Base-by-base conservation (phyloP, 1,140 invertebrate genomes). In the Caenorhabditis latens region DNA sequence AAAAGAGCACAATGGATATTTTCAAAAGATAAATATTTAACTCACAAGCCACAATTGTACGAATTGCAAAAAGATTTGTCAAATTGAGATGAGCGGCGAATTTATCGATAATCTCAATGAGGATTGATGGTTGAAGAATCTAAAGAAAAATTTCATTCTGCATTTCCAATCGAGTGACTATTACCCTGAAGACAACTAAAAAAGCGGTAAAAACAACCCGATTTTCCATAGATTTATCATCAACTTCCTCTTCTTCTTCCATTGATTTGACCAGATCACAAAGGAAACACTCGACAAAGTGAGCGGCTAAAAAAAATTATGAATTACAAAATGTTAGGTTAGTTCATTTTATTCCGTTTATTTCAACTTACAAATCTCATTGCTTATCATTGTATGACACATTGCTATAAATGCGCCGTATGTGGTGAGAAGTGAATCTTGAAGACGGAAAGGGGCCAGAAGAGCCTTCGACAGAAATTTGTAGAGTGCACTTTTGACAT, bases 141-240 rank as follows among this genome's bases (percentile, higher is more conserved):
- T 95, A 93, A 96, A 95, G 89, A 90, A 79, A 85, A 88, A 42
- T 88, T 50, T 46, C 32, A 84, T 32, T 21, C 42, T 43, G n/a
- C 65, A 67, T 13, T 67, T n/a, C 24, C 8, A 53, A 84, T 21
- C 16, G 43, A 85, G 9, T 16, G 40, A 83, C 21, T 89, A 13
- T 67, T 93, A 96, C 96, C 94, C 97, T 97, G 92, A 98, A 98
- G 92, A 96, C 96, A 91, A 97, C 98, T 24, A 98, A 93, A 93
- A 96, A 95, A 4, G 95, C 94, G 0, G 98, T 93, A 58, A 97
- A 94, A 4, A 95, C 93, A 0, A 96, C 92, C 0, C 96, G 90
- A 94, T 98, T 98, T 90, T 98, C 96, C n/a, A 97, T 91, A 83
- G 95, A 93, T 93, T 98, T 98, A 90, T 95, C 95, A 89, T 95